Evolutionary conservation across 2,113 vertebrate species (phyloP).

Genomic region (Colius striatus): DNA sequence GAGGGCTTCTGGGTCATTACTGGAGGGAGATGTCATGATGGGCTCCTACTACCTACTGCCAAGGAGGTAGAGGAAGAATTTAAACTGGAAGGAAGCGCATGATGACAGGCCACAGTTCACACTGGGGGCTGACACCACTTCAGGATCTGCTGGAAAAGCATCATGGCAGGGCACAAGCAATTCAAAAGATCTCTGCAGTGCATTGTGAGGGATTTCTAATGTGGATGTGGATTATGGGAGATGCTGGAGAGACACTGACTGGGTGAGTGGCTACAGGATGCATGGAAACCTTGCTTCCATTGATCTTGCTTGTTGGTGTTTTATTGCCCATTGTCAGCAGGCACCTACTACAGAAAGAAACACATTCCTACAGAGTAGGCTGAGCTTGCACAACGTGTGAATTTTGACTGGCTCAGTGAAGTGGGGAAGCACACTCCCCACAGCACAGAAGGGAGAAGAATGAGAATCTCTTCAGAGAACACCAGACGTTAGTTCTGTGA

Average conservation of each 20-base stretch:
- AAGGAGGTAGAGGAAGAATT: neutral
- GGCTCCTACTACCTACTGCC: neutral
- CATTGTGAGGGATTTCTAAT: neutral
- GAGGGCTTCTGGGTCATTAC: neutral
- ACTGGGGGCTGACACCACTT: neutral
- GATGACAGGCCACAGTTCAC: neutral
- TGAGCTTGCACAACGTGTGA: neutral
- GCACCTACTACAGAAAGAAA: neutral
- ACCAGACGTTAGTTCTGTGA: neutral
- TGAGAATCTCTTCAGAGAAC: neutral
- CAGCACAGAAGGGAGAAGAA: neutral
- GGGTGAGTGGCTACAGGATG: neutral
- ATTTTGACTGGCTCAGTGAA: neutral
- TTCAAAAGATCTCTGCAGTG: neutral
- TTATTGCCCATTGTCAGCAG: neutral
- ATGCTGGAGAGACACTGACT: neutral
- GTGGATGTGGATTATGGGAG: neutral
- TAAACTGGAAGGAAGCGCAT: neutral
- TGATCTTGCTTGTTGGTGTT: neutral
- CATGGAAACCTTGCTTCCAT: neutral
- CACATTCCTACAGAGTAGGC: neutral
- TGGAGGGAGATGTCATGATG: accelerated
- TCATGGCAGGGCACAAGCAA: neutral
- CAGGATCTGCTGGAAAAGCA: neutral
- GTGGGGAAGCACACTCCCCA: neutral